These are phyloP conservation scores for Brachystomella parvula DNA, from an alignment of 1,140 invertebrate species.

Conservation along the genomic window DNA sequence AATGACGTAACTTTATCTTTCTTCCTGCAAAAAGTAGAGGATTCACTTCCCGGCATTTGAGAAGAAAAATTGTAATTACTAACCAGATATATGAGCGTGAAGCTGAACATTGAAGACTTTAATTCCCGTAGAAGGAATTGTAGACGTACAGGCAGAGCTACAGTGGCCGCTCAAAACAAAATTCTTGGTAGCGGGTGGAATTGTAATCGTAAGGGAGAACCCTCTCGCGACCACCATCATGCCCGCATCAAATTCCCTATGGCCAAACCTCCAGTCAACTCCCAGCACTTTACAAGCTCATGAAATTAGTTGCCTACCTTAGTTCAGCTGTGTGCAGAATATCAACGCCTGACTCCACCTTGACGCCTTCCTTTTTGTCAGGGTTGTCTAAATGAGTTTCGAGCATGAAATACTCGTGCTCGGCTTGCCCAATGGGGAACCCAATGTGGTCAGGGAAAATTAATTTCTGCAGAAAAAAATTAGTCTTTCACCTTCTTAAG, in stretches of 20 bases:
- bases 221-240: not conserved
- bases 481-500: not conserved
- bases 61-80: not conserved
- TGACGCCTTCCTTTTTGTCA: not conserved
- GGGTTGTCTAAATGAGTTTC: constrained; percentile 82
- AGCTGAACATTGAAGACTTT: constrained; percentile 16
- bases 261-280: not conserved
- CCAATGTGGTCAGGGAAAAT: constrained; percentile 71
- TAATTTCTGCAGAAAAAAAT: not conserved
- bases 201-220: not conserved
- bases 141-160: not conserved
- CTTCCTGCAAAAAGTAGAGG: constrained; percentile 45
- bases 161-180: constrained; percentile 15
- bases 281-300: not conserved
- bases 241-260: not conserved
- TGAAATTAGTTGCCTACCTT: constrained; percentile 39
- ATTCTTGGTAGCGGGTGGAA: constrained; percentile 8
- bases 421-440: constrained; percentile 61
- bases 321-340: constrained; percentile 45
- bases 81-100: constrained; percentile 15
- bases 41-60: not conserved
- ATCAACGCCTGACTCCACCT: constrained; percentile 1
- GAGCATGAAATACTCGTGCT: constrained; percentile 67
- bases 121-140: constrained; percentile 13
- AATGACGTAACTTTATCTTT: constrained; percentile 56